Percentiles rank a stretch among this genome's conserved stretches.
These are phyloP conservation scores for Harpegnathos saltator DNA, from an alignment of 1,140 invertebrate species.

Conservation along the genomic window DNA sequence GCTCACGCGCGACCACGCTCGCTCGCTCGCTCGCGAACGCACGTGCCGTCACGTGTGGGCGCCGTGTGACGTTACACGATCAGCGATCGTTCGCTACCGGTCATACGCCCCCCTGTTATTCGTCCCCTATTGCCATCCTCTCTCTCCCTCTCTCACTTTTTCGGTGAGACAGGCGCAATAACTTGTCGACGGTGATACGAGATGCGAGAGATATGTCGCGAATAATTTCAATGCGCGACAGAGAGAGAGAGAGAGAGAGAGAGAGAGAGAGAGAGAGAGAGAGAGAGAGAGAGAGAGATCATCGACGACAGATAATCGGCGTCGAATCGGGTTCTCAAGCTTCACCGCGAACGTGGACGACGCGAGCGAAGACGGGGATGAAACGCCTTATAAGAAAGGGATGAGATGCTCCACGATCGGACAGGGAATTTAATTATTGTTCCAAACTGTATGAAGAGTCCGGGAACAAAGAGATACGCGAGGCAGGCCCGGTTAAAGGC, in stretches of 20 bases:
- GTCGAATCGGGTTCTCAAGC: constrained; percentile 7
- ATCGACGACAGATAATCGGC: not conserved
- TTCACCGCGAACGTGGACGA: not conserved
- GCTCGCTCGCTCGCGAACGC: constrained; percentile 1
- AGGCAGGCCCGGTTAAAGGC: not conserved
- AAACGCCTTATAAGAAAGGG: not conserved
- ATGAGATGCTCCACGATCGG: not conserved
- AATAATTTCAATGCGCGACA: too few species aligned
- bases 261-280: constrained; percentile 20
- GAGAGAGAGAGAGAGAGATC: constrained; percentile 17
- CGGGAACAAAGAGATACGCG: not conserved
- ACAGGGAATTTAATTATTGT: constrained; percentile 13
- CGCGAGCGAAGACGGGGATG: too few species aligned
- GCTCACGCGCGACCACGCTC: constrained; percentile 37
- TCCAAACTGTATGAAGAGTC: constrained; percentile 15
- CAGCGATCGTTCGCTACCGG: constrained; percentile 26
- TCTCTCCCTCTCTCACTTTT: not conserved
- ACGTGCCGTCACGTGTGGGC: constrained; percentile 68
- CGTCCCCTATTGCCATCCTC: constrained; percentile 2
- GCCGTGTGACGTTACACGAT: constrained; percentile 68
- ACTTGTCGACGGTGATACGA: constrained; percentile 41
- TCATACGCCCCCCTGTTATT: constrained; percentile 56
- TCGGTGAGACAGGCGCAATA: constrained; percentile 22
- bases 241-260: constrained; percentile 26
- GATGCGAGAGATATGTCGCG: constrained; percentile 1